A percentile compares a stretch with the other conserved stretches of the same genome.
Evolutionary conservation across 1,140 invertebrate genomes (phyloP).

Genomic region (Pristionchus pacificus): DNA sequence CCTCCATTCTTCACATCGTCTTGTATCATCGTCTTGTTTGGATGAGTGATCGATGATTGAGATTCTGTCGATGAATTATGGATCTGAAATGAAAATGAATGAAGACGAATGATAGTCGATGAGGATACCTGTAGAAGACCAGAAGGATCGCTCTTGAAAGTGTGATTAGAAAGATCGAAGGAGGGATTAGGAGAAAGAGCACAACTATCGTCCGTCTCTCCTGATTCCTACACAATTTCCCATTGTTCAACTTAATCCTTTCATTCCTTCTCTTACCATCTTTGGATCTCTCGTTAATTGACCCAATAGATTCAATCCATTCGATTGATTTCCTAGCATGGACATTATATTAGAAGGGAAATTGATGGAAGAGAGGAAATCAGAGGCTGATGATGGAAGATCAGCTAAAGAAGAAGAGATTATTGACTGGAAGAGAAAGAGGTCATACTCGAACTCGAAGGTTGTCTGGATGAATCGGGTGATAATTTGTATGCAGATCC

Average conservation of each 20-base stretch:
- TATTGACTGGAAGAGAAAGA: not conserved
- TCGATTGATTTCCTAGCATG: not conserved
- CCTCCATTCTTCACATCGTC: slow-evolving; percentile 50
- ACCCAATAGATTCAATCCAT: slow-evolving; percentile 1
- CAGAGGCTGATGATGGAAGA: no score
- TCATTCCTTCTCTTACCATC: not conserved
- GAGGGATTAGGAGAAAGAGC: not conserved
- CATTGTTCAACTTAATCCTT: no score
- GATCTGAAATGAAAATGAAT: not conserved
- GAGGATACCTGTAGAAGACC: not conserved
- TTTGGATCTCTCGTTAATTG: not conserved
- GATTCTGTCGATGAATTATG: not conserved
- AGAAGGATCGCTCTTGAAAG: not conserved
- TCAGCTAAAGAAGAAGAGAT: no score
- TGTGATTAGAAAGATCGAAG: not conserved
- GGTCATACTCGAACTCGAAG: not conserved
- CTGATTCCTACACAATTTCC: not conserved
- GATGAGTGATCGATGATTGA: slow-evolving; percentile 12
- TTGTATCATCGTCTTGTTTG: slow-evolving; percentile 55
- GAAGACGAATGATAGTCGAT: not conserved
- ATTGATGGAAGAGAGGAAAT: not conserved
- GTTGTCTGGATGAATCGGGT: not conserved
- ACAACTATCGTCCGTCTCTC: not conserved
- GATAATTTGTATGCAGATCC: not conserved
- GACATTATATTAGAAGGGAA: not conserved